phyloP scores from a whole-genome alignment of 2,888 invertebrate species.

The Drosophila meridiana region DNA sequence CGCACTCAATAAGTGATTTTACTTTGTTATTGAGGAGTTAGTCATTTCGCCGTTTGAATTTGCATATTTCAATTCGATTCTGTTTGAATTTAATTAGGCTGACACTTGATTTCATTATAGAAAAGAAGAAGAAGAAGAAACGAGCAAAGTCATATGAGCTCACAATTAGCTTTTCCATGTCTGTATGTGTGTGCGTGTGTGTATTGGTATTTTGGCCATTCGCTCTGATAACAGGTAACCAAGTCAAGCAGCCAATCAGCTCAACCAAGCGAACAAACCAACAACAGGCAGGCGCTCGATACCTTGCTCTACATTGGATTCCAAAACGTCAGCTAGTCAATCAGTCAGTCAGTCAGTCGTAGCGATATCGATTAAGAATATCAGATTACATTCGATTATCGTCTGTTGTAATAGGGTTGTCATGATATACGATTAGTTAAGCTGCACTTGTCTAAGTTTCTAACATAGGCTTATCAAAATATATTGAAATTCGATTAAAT shows the following conservation, averaged over 20 bases:
- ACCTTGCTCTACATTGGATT: slow-evolving; percentile 37
- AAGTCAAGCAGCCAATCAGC: slow-evolving; percentile 24
- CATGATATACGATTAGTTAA: slow-evolving; percentile 2
- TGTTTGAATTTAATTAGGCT: slow-evolving; percentile 12
- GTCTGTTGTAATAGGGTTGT: slow-evolving; percentile 37
- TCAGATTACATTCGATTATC: slow-evolving; percentile 54
- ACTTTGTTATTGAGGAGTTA: slow-evolving; percentile 2
- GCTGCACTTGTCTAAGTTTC: not conserved
- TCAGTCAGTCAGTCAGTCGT: slow-evolving; percentile 4
- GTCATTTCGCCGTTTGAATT: slow-evolving; percentile 19
- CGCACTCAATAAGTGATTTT: not conserved
- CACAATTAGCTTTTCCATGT: slow-evolving; percentile 27
- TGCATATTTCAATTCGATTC: slow-evolving; percentile 6
- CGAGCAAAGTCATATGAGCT: slow-evolving; percentile 51
- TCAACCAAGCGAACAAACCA: slow-evolving; percentile 24
- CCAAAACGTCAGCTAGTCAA: slow-evolving; percentile 14
- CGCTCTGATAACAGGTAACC: slow-evolving; percentile 37
- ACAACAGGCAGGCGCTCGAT: slow-evolving; percentile 10
- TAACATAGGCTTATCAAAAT: not conserved
- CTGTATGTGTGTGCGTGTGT: not conserved
- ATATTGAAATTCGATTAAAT: not conserved
- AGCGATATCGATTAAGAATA: slow-evolving; percentile 43
- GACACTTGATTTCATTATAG: slow-evolving; percentile 22
- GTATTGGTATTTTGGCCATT: slow-evolving; percentile 41
- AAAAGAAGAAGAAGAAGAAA: slow-evolving; percentile 5